Evolutionary conservation across 1,140 invertebrate species (phyloP).

Genomic region (Conus ventricosus): DNA sequence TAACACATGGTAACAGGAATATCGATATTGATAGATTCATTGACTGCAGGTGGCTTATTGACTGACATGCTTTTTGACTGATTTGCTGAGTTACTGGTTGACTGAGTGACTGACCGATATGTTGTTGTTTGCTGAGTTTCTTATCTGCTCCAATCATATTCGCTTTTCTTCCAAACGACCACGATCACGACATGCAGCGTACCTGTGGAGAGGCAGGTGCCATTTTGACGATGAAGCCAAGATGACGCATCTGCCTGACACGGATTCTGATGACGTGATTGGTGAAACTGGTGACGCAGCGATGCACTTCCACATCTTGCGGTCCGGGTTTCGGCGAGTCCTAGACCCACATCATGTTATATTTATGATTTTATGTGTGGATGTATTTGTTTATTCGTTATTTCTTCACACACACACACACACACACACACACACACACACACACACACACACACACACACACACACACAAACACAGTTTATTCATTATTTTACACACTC

Average conservation of each 20-base stretch:
- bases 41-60: too few relatives aligned
- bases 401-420: background rate
- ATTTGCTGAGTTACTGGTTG: too few relatives aligned
- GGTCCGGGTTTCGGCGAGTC: background rate
- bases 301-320: background rate
- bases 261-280: constrained; percentile 6
- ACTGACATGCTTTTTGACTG: too few relatives aligned
- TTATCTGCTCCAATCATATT: too few relatives aligned
- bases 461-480: background rate
- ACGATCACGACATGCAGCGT: too few relatives aligned
- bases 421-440: constrained; percentile 18
- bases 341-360: background rate
- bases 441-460: constrained; percentile 10
- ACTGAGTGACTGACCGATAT: too few relatives aligned
- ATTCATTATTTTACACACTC: background rate
- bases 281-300: constrained; percentile 9
- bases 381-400: too few relatives aligned
- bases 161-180: too few relatives aligned
- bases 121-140: too few relatives aligned
- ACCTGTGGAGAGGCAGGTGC: background rate
- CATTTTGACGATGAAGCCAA: constrained; percentile 16
- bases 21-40: too few relatives aligned
- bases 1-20: too few relatives aligned
- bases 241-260: background rate
- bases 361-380: background rate